Evolutionary conservation across 2,113 vertebrate species (phyloP).

Genomic region (Gymnocephalus cernua): DNA sequence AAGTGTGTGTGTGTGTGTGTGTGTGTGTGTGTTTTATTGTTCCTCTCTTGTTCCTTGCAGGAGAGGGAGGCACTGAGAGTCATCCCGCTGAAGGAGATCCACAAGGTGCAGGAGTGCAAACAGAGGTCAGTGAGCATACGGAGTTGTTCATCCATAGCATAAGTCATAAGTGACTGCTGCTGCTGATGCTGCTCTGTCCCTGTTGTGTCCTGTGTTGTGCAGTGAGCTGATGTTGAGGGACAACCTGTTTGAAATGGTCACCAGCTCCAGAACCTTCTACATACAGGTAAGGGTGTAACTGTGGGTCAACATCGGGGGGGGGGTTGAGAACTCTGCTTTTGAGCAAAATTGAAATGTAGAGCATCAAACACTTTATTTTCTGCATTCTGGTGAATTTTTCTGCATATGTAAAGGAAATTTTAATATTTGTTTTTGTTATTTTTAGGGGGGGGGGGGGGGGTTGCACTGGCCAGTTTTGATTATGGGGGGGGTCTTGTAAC

Average conservation of each 20-base stretch:
- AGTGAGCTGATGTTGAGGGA: slow-evolving; percentile 98
- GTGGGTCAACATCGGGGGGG: too few species aligned
- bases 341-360: too few species aligned
- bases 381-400: too few species aligned
- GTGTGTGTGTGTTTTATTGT: neutral
- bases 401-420: too few species aligned
- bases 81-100: slow-evolving; percentile 94
- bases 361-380: too few species aligned
- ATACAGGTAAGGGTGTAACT: slow-evolving; percentile 88
- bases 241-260: slow-evolving; percentile 98
- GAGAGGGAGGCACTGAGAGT: slow-evolving; percentile 92
- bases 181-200: neutral
- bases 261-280: slow-evolving; percentile 95
- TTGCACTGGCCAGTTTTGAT: too few species aligned
- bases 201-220: slow-evolving; percentile 14
- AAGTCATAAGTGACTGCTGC: neutral
- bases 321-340: too few species aligned
- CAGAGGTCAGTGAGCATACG: slow-evolving; percentile 87
- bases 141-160: fast-evolving
- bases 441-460: too few species aligned
- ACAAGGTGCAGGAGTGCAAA: slow-evolving; percentile 96
- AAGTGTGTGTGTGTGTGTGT: neutral
- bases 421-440: too few species aligned
- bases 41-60: slow-evolving; percentile 51
- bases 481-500: too few species aligned